phyloP scores from a whole-genome alignment of 2,797 vertebrate species.

The Sebastolobus altivelis region DNA sequence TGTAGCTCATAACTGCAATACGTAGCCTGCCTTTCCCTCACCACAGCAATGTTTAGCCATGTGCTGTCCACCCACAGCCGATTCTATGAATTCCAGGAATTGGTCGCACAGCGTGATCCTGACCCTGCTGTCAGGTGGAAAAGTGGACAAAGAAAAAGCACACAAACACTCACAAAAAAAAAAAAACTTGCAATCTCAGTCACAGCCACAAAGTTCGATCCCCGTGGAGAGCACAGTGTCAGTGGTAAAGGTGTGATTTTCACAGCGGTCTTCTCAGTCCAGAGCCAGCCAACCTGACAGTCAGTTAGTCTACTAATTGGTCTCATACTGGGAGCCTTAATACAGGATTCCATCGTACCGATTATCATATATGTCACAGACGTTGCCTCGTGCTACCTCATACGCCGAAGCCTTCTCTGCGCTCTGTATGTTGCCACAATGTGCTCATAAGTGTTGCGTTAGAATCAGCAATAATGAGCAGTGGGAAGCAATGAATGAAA shows the following conservation, averaged over 20 bases:
- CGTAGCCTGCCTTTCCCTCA: constrained; percentile 4
- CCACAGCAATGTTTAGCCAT: constrained; percentile 15
- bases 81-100: constrained; percentile 51
- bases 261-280: constrained; percentile 65
- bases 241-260: constrained; percentile 79
- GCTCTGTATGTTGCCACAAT: background rate
- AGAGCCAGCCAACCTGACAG: constrained; percentile 69
- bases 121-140: constrained; percentile 62
- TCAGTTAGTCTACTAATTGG: constrained; percentile 79
- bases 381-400: constrained; percentile 15
- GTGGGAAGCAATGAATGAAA: constrained; percentile 18
- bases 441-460: constrained; percentile 18
- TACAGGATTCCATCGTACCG: constrained; percentile 34
- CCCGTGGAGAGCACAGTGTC: constrained; percentile 64
- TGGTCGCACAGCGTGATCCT: constrained; percentile 50
- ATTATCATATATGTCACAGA: constrained; percentile 55
- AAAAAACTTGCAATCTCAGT: constrained; percentile 43
- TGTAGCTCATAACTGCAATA: background rate
- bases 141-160: constrained; percentile 48
- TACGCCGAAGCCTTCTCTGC: background rate
- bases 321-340: constrained; percentile 67
- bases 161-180: background rate
- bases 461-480: constrained; percentile 19
- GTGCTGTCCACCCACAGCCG: constrained; percentile 33
- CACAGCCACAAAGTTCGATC: constrained; percentile 48